Base-by-base conservation (phyloP, 2,888 invertebrate species). In the Achlya flavicornis region DNA sequence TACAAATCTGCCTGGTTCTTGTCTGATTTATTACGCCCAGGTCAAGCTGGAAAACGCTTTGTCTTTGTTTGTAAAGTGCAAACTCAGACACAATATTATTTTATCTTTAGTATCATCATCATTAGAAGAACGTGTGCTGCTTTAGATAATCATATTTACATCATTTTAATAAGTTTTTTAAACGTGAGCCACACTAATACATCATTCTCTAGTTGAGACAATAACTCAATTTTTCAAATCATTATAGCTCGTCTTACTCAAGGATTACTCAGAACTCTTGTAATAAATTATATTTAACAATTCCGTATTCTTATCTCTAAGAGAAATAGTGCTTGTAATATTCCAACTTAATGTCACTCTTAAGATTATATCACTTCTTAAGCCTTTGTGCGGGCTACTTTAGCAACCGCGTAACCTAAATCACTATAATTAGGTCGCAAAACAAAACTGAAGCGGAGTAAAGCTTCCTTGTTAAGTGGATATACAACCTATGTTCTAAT, bases 251-350 rank as follows among this genome's bases (percentile, higher is more conserved):
- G 64, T 61, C 35, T 19, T 60, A 19, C 62, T 57, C 58, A 61
- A 63, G 63, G 63, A 73, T 76, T 63, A 72, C 71, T 73, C 71
- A 70, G 68, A 68, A 73, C 73, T 76, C 67, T 26, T 43, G 6
- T 73, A 75, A 78, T 79, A 81, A 79, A 75, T 82, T 78, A 74
- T 81, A 79, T 81, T 77, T 77, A 83, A 83, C 79, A 81, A 80
- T 79, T 83, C 83, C 72, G 77, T 73, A 66, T 74, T 73, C 78
- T 83, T 84, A 84, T 84, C 84, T 79, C 66, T 67, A 74, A 72
- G 79, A 83, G 84, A 82, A 83, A 82, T 83, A 84, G 84, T 81
- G 79, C 72, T 78, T 77, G 83, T 82, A 82, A 84, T 85, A 82
- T 80, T 83, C 80, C 75, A 79, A 79, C 76, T 80, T 83, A 83